A percentile compares a stretch with the other conserved stretches of the same genome.
Evolutionary conservation across 2,113 vertebrate genomes (phyloP).

Genomic region (Argyrosomus japonicus): DNA sequence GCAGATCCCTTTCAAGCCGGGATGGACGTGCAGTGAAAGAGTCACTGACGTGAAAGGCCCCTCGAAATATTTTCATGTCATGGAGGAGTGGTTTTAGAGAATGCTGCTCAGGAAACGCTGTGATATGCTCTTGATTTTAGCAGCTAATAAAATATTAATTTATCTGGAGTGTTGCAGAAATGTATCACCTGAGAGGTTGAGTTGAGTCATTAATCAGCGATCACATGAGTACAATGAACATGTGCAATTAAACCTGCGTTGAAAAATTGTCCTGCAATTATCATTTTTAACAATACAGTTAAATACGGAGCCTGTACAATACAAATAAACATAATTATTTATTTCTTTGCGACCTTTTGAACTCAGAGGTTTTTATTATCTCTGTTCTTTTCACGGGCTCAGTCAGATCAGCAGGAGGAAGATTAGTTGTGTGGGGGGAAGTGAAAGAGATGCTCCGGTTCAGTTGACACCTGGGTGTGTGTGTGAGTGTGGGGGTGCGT

Average conservation of each 20-base stretch:
- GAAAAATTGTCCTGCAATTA: conserved; percentile 8
- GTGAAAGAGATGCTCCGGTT: conserved; percentile 23
- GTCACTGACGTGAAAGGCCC: conserved; percentile 2
- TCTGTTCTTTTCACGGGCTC: not conserved
- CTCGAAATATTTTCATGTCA: not conserved
- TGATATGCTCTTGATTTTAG: not conserved
- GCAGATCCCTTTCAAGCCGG: conserved; percentile 33
- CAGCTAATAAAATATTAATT: conserved; percentile 12
- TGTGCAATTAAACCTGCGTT: conserved; percentile 6
- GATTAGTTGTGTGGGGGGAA: conserved; percentile 19
- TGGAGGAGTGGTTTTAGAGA: conserved; percentile 12
- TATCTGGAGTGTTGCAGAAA: not conserved
- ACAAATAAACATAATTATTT: not conserved
- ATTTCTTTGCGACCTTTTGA: not conserved
- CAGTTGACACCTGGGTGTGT: conserved; percentile 33
- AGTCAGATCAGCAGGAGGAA: conserved; percentile 8
- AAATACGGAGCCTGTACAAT: not conserved
- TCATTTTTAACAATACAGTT: not conserved
- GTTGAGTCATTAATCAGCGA: conserved; percentile 6
- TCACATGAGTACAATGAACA: not conserved
- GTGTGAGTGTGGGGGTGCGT: conserved; percentile 29
- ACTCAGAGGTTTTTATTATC: not conserved
- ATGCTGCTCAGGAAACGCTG: not conserved
- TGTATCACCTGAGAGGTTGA: not conserved
- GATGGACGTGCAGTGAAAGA: conserved; percentile 12